Percentiles rank a stretch among this genome's conserved stretches.
phyloP scores from a whole-genome alignment of 1,140 invertebrate species.

The Drosophila ogumai region DNA sequence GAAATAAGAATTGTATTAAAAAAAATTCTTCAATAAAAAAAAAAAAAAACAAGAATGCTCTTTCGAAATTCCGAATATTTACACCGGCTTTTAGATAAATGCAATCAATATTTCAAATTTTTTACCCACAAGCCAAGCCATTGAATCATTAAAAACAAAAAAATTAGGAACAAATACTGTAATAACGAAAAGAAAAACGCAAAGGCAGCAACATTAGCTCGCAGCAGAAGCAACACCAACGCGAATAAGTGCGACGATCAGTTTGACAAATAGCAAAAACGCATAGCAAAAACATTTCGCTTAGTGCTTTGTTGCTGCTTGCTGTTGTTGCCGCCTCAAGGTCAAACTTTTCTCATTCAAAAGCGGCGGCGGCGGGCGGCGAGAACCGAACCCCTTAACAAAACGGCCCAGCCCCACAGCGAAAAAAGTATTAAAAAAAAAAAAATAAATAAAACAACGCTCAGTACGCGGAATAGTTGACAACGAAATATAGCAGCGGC shows the following conservation, averaged over 20 bases:
- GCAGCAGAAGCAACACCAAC: not conserved
- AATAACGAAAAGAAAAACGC: slow-evolving; percentile 2
- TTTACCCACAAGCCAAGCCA: not conserved
- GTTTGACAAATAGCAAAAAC: slow-evolving; percentile 49
- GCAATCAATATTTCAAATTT: slow-evolving; percentile 10
- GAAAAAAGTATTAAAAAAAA: not conserved
- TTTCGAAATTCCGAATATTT: not conserved
- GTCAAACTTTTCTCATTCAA: slow-evolving; percentile 81
- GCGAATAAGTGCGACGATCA: slow-evolving; percentile 31
- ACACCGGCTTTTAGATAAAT: slow-evolving; percentile 1
- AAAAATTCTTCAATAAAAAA: not conserved
- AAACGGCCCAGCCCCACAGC: slow-evolving; percentile 49
- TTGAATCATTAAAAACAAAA: slow-evolving; percentile 2
- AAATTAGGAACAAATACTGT: slow-evolving; percentile 6
- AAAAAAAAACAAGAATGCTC: not conserved
- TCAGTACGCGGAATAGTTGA: slow-evolving; percentile 76
- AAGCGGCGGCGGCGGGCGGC: slow-evolving; percentile 39
- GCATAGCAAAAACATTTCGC: slow-evolving; percentile 54
- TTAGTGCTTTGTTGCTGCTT: slow-evolving; percentile 43
- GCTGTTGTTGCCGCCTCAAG: slow-evolving; percentile 58
- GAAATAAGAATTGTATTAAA: no score
- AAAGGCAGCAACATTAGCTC: not conserved
- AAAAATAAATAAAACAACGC: slow-evolving; percentile 34
- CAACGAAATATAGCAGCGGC: slow-evolving; percentile 48
- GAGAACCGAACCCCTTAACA: slow-evolving; percentile 67